Conservation (phyloP, 92 coral and sea anemone species). For the Umimayanthus chanpuru region DNA sequence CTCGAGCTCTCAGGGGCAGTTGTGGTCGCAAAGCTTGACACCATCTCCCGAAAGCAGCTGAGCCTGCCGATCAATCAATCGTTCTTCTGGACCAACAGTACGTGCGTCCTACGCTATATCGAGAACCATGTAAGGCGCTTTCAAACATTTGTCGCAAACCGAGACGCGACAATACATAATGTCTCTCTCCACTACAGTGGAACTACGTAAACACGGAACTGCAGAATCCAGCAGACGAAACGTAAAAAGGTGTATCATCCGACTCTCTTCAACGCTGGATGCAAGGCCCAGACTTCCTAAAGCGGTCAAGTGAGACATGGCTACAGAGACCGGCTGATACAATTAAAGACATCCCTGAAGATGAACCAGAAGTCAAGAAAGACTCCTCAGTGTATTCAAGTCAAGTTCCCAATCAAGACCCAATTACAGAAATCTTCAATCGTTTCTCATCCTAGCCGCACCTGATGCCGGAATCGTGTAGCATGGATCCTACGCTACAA, state of each 20-base stretch:
- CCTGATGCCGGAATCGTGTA: constrained; percentile 37
- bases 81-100: constrained; percentile 55
- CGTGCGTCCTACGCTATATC: constrained; percentile 49
- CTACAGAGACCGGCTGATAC: background rate
- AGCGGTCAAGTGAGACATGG: background rate
- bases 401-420: too few species aligned
- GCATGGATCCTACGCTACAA: constrained; percentile 56
- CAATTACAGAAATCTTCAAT: background rate
- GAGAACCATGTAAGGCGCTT: constrained; percentile 44
- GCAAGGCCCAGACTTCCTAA: constrained; percentile 50
- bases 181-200: constrained; percentile 43
- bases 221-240: constrained; percentile 52
- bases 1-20: constrained; percentile 44
- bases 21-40: constrained; percentile 40
- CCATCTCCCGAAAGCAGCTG: constrained; percentile 20
- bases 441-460: constrained; percentile 45
- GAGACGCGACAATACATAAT: constrained; percentile 47
- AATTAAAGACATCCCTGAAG: background rate
- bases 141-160: constrained; percentile 50
- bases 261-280: constrained; percentile 20
- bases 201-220: constrained; percentile 33
- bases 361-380: constrained; percentile 45
- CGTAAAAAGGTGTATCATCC: constrained; percentile 42
- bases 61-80: constrained; percentile 21
- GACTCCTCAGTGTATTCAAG: too few species aligned